phyloP scores from a whole-genome alignment of 2,888 invertebrate genomes.

The Tenodera sinensis region DNA sequence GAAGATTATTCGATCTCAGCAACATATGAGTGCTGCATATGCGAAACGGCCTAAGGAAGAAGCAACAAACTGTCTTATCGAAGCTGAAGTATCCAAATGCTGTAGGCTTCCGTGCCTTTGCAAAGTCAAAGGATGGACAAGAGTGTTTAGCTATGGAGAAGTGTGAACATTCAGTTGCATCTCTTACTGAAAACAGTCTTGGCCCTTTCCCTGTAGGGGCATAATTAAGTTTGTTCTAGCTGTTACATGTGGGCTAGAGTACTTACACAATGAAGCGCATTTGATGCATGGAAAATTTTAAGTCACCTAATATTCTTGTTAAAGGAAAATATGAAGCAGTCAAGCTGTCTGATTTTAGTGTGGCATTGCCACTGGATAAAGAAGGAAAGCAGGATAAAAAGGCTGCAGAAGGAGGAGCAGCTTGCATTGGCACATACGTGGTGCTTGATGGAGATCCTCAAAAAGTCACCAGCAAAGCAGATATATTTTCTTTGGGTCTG shows the following conservation, averaged over 20 bases:
- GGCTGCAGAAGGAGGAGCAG: slow-evolving; percentile 48
- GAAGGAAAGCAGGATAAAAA: slow-evolving; percentile 58
- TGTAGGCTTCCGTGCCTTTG: slow-evolving; percentile 66
- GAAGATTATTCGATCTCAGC: slow-evolving; percentile 57
- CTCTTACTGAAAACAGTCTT: slow-evolving; percentile 61
- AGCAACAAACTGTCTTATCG: slow-evolving; percentile 65
- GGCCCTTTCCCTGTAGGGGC: slow-evolving; percentile 58
- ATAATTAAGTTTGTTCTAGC: slow-evolving; percentile 66
- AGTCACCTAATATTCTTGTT: slow-evolving; percentile 76
- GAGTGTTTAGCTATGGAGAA: slow-evolving; percentile 76
- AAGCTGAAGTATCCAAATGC: slow-evolving; percentile 75
- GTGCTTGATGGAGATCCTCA: slow-evolving; percentile 50
- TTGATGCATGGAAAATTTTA: slow-evolving; percentile 79
- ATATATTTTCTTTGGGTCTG: slow-evolving; percentile 77
- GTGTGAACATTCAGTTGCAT: slow-evolving; percentile 66
- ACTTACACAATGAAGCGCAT: slow-evolving; percentile 68
- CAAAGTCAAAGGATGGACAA: slow-evolving; percentile 52
- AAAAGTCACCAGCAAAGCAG: slow-evolving; percentile 63
- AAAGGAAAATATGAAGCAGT: slow-evolving; percentile 68
- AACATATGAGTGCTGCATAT: slow-evolving; percentile 32
- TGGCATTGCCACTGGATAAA: slow-evolving; percentile 65
- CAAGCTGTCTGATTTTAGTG: slow-evolving; percentile 83
- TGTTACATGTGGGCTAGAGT: slow-evolving; percentile 67
- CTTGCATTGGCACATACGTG: slow-evolving; percentile 70
- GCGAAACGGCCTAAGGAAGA: slow-evolving; percentile 62